Conservation (phyloP, 1,140 invertebrate genomes). For the Eupeodes corollae region DNA sequence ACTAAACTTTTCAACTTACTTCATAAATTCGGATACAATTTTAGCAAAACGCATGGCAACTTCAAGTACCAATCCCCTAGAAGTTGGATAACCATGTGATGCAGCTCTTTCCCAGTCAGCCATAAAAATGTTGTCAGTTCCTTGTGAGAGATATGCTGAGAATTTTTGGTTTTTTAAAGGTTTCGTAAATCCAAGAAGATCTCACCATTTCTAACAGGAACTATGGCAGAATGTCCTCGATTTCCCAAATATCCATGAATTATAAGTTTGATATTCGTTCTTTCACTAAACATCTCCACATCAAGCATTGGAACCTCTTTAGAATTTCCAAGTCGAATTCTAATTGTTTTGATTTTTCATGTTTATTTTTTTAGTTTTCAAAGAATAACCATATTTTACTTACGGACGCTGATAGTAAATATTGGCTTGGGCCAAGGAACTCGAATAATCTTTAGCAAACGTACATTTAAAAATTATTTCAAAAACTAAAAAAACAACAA, state of each 20-base stretch:
- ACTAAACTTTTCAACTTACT: slow-evolving; percentile 2
- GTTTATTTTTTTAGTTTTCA: no score
- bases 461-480: no score
- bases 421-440: slow-evolving; percentile 7
- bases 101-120: slow-evolving; percentile 30
- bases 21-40: slow-evolving; percentile 18
- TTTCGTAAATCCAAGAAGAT: not conserved
- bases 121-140: slow-evolving; percentile 18
- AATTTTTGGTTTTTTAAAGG: not conserved
- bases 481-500: no score
- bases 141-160: slow-evolving; percentile 24
- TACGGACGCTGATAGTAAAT: slow-evolving; percentile 21
- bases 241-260: slow-evolving; percentile 27
- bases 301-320: slow-evolving; percentile 9
- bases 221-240: slow-evolving; percentile 22
- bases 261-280: slow-evolving; percentile 22
- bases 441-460: no score
- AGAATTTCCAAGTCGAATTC: not conserved
- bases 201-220: slow-evolving; percentile 26
- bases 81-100: slow-evolving; percentile 20
- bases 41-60: slow-evolving; percentile 15
- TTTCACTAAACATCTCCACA: slow-evolving; percentile 7
- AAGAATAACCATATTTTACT: no score
- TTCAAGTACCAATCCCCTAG: slow-evolving; percentile 15
- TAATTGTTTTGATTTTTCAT: no score